These are phyloP conservation scores for Ceratitis capitata DNA, from an alignment of 1,140 invertebrate species.

Conservation along the genomic window DNA sequence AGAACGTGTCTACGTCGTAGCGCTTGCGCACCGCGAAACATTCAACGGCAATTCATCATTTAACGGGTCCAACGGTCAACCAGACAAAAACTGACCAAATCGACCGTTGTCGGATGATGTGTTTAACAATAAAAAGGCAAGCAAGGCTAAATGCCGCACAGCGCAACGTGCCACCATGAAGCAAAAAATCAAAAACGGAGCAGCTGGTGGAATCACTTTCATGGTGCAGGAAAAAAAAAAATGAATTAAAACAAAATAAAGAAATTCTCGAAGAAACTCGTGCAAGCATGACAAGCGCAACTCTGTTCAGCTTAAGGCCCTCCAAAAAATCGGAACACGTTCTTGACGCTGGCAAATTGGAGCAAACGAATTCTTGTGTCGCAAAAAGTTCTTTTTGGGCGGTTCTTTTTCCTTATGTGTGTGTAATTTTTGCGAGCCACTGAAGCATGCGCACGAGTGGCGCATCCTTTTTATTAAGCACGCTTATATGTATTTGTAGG, in stretches of 20 bases:
- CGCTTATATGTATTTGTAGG: no score
- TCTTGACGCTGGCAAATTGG: conserved; percentile 2
- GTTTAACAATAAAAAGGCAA: conserved; percentile 4
- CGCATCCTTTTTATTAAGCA: not conserved
- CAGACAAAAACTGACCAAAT: not conserved
- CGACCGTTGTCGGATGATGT: not conserved
- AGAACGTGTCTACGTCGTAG: not conserved
- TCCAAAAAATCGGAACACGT: conserved; percentile 27
- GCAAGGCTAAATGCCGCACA: not conserved
- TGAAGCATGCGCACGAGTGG: not conserved
- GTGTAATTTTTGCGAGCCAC: not conserved
- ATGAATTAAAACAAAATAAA: not conserved
- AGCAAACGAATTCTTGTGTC: not conserved
- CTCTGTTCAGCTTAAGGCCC: not conserved
- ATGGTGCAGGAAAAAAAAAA: not conserved
- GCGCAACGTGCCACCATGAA: not conserved
- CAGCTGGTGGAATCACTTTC: not conserved
- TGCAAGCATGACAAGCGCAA: not conserved
- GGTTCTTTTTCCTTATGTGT: not conserved
- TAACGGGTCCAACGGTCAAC: not conserved
- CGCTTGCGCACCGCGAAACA: not conserved
- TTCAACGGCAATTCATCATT: conserved; percentile 19
- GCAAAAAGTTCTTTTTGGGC: not conserved
- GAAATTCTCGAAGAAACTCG: not conserved
- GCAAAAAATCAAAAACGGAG: not conserved